Base-by-base conservation (phyloP, 2,888 invertebrate species). In the Microchrysa polita region DNA sequence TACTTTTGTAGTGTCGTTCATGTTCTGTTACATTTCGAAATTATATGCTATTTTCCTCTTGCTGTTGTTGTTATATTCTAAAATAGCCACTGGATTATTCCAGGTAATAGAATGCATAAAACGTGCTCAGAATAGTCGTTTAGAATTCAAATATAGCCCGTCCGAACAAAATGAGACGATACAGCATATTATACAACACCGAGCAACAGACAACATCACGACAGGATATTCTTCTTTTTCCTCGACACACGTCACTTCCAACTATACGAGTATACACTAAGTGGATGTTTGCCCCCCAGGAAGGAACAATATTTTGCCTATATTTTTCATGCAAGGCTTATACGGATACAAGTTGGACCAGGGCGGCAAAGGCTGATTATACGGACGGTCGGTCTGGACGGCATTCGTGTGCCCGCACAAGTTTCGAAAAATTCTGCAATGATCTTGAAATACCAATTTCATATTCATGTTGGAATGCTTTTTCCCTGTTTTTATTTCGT, bases 41-140 rank as follows among this genome's bases (percentile, higher is more conserved):
- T 34, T 34, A 34, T 34, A 44, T 65, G 65, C 44, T 48, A n/a
- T n/a, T n/a, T n/a, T n/a, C n/a, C n/a, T n/a, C n/a, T n/a, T n/a
- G n/a, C 44, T 65, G 65, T 55, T 40, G 34, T 34, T 34, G 27
- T 7, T 69, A 5, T n/a, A n/a, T n/a, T n/a, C 40, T 55, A 40
- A 57, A 40, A 57, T 42, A n/a, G 55, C 40, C 34, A 22, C 55
- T n/a, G 69, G 69, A 40, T 48, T 52, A 59, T 52, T 61, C 60
- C 55, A 40, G 52, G 63, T 72, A 63, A 63, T 63, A 55, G 53
- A 72, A 63, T 72, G 61, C 34, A 72, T 61, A 61, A 53, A 72
- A 72, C 63, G 72, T 72, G 72, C 61, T 44, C 52, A 22, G 72
- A 72, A 72, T 72, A 69, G 55, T 69, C 57, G 40, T 65, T 48